Evolutionary conservation across 2,797 vertebrate genomes (phyloP).

Genomic region (Danio tinwini): DNA sequence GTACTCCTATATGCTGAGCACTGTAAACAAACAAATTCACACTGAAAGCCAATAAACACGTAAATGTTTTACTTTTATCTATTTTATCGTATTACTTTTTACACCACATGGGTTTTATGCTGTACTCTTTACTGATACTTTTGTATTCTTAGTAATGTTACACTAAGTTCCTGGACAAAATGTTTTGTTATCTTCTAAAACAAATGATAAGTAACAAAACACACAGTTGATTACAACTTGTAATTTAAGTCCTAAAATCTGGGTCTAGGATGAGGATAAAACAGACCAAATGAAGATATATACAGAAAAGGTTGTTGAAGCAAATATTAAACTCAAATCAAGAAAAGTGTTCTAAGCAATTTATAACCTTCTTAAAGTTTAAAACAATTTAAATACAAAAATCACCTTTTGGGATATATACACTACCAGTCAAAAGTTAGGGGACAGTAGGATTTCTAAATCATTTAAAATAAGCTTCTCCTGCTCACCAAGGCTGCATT

Average conservation of each 20-base stretch:
- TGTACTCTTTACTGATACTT: background rate
- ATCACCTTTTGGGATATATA: background rate
- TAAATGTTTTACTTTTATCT: background rate
- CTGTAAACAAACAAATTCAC: background rate
- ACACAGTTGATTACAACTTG: too few species aligned
- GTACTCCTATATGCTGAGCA: too few species aligned
- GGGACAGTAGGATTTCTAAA: too few species aligned
- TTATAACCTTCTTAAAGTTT: background rate
- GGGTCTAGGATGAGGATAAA: background rate
- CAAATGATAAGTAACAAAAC: too few species aligned
- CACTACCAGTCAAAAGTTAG: too few species aligned
- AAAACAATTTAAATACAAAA: background rate
- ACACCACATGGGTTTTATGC: background rate
- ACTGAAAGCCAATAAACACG: too few species aligned
- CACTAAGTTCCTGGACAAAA: background rate
- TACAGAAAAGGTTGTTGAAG: background rate
- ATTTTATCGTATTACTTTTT: too few species aligned
- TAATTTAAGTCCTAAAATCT: background rate
- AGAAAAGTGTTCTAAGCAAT: background rate
- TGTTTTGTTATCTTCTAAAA: too few species aligned
- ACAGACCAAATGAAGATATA: background rate
- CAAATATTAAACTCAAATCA: background rate
- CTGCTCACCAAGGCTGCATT: too few species aligned
- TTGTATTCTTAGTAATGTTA: background rate
- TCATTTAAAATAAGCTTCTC: too few species aligned